Evolutionary conservation across 1,140 invertebrate genomes (phyloP).

Genomic region (Lethrus apterus): DNA sequence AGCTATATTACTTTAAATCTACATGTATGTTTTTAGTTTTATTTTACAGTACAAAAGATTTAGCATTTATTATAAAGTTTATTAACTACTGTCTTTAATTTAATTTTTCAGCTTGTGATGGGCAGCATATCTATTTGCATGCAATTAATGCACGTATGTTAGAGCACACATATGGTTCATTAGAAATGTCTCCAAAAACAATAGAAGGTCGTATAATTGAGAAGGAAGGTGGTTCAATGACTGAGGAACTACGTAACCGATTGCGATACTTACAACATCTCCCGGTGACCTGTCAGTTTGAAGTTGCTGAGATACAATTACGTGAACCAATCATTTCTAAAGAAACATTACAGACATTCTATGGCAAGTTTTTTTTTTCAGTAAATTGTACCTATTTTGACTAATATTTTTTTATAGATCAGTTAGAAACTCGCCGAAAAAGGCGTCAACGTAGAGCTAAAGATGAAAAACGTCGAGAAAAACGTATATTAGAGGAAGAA

Average conservation of each 20-base stretch:
- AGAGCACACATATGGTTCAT: conserved; percentile 72
- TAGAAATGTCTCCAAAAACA: conserved; percentile 68
- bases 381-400: conserved; percentile 10
- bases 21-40: not conserved
- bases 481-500: conserved; percentile 62
- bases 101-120: conserved; percentile 64
- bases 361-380: conserved; percentile 46
- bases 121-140: conserved; percentile 89
- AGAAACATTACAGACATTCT: conserved; percentile 57
- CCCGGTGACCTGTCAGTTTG: conserved; percentile 83
- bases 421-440: conserved; percentile 56
- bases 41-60: too few species aligned
- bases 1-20: not conserved
- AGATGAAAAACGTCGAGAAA: conserved; percentile 64
- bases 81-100: too few species aligned
- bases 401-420: conserved; percentile 42
- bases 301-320: conserved; percentile 80
- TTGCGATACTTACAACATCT: conserved; percentile 81
- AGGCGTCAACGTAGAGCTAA: conserved; percentile 54
- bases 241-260: conserved; percentile 66
- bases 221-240: conserved; percentile 77
- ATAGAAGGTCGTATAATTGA: conserved; percentile 73
- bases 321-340: conserved; percentile 61
- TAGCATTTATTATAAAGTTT: too few species aligned
- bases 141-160: conserved; percentile 87